Evolutionary conservation across 2,888 invertebrate genomes (phyloP).

Genomic region (Lampropteryx suffumata): DNA sequence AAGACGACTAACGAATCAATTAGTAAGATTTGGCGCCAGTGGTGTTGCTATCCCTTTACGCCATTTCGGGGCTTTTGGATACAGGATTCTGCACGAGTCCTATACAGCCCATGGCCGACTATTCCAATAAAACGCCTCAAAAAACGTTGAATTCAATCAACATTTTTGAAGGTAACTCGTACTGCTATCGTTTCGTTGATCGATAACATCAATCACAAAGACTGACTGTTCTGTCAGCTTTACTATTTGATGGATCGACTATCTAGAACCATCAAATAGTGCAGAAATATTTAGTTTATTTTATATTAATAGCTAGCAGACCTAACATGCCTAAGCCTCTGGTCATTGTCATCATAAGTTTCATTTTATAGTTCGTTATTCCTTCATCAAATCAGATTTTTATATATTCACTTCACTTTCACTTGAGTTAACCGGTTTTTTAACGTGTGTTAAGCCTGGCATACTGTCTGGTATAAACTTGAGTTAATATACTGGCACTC

Average conservation of each 20-base stretch:
- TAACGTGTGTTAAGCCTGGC: background rate
- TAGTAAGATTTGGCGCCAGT: background rate
- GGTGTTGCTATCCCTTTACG: conserved; percentile 39
- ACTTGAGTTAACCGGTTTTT: background rate
- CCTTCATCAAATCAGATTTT: background rate
- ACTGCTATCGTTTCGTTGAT: conserved; percentile 47
- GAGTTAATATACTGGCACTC: background rate
- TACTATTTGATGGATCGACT: background rate
- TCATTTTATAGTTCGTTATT: background rate
- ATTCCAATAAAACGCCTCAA: conserved; percentile 74
- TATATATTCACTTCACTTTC: conserved; percentile 4
- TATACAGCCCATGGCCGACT: conserved; percentile 58
- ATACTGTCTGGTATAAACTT: background rate
- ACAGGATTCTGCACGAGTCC: conserved; percentile 58
- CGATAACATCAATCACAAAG: conserved; percentile 13
- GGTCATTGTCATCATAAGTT: background rate
- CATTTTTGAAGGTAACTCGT: conserved; percentile 79
- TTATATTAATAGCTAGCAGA: too few relatives aligned
- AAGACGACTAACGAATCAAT: background rate
- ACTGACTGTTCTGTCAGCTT: conserved; percentile 2
- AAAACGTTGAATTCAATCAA: conserved; percentile 78
- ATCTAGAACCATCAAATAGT: background rate
- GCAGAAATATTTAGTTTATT: background rate
- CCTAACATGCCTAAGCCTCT: too few relatives aligned
- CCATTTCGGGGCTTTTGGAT: conserved; percentile 22